Evolutionary conservation across 2,888 invertebrate species (phyloP), one percentile per base, ranked within the genome.

Genomic region (Pocota personata): DNA sequence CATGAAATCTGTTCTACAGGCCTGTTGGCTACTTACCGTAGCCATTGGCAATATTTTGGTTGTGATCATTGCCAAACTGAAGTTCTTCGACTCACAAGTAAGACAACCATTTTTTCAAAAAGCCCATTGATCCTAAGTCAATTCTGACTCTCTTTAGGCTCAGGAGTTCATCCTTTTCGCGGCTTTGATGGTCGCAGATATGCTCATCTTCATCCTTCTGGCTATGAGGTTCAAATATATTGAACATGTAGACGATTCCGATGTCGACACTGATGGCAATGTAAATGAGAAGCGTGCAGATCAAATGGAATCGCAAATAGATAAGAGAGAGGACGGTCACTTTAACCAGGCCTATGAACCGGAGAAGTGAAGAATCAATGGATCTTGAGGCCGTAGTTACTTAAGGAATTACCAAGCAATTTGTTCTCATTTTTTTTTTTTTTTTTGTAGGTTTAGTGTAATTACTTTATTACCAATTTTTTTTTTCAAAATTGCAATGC

Each of bases 1-100:
- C 87, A 98, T 99, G 98, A 99, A 99, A 92, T 97, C 98, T 0
- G 96, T 99, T 0, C 92, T 99, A 60, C 97, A 97, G 91, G 98
- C 99, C 0, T 95, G 96, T 12, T 99, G 98, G 97, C 93, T 98
- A 12, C 93, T 99, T 66, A 98, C 98, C 0, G 97, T 97, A 0
- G 98, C 98, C 0, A 94, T 98, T 89, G 99, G 99, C 48, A 99
- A 99, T 92, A 93, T 99, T 35, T 95, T 99, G 73, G 98, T 99
- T 0, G 96, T 98, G 35, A 94, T 98, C 67, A 90, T 91, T 32
- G 91, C 92, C 0, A 90, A 92, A 80, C 43, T 90, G 2, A 90
- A 90, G 82, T 89, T 92, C 77, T 90, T 91, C 37, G 71, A 88
- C 2, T 90, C 91, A 0, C 92, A 92, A 88, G 90, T 90, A 82